Base-by-base conservation (phyloP, 2,797 vertebrate genomes). In the Gallinago solitaria region DNA sequence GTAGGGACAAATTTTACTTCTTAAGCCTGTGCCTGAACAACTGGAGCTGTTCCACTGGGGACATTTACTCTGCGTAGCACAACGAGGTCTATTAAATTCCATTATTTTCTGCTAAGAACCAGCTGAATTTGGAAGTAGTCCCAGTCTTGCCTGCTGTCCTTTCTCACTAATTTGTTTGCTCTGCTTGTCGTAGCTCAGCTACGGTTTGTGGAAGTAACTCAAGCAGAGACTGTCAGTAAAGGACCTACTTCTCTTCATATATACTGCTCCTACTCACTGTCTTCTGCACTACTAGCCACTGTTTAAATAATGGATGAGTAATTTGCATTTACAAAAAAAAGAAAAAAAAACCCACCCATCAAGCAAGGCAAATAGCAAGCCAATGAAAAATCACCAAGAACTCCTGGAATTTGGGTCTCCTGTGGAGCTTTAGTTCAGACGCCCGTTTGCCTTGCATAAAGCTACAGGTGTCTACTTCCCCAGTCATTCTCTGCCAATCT, bases 301-400 rank as follows among this genome's bases (percentile, higher is more conserved):
- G 5, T 47, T 78, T 32, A 51, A 92, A 68, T 10, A 75, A 45
- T 23, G 25, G 28, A 33, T 39, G 12, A 73, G 33, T 80, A 85
- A 50, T 65, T 28, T 25, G 5, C 0, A 0, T 39, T 39, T 3
- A 25, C 83, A 59, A 75, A 35, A 27, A 33, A 4, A 19, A 41
- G 11, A 11, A 54, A n/a, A n/a, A 8, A 56, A 47, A 51, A 3
- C 37, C 9, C 43, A 45, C 21, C 45, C 20, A 63, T 9, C 14
- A 41, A 89, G 56, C 8, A 63, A 54, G 65, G 9, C 3, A 47
- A 83, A 54, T 4, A 87, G 23, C 8, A 64, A 75, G 15, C 24
- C 21, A 41, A 4, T 32, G 3, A 56, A 78, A 65, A 83, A 50
- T 17, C 15, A 32, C 6, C 13, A 32, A 69, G 35, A 83, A 54